Evolutionary conservation across 2,797 vertebrate genomes (phyloP).

Genomic region (Gymnopithys bicolor): DNA sequence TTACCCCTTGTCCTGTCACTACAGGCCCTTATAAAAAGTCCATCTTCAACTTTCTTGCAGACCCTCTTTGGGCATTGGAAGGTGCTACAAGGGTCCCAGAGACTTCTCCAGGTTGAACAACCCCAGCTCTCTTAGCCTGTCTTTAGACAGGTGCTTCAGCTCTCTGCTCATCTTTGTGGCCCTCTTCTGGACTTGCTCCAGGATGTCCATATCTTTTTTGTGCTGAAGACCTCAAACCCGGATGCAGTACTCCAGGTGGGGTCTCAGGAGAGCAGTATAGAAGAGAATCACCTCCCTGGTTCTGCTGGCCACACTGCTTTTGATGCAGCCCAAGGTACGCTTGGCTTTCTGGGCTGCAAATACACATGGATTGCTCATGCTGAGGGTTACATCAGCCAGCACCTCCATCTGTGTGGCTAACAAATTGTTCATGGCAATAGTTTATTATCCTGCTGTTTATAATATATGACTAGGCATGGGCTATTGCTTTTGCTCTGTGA

Average conservation of each 20-base stretch:
- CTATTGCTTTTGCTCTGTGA: not conserved
- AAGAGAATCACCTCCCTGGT: not conserved
- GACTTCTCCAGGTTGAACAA: not conserved
- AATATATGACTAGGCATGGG: not conserved
- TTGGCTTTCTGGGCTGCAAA: not conserved
- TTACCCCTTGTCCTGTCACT: not conserved
- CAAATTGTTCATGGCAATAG: not conserved
- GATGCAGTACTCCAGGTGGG: not conserved
- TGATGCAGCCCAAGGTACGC: not conserved
- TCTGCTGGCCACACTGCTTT: not conserved
- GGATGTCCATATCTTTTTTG: not conserved
- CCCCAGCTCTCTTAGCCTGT: not conserved
- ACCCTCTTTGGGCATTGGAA: not conserved
- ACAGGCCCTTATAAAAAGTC: not conserved
- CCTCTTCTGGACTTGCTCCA: not conserved
- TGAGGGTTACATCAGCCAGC: not conserved
- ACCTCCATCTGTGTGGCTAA: not conserved
- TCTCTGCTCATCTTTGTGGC: not conserved
- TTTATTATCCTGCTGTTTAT: not conserved
- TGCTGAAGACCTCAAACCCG: not conserved
- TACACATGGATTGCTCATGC: not conserved
- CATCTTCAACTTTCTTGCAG: not conserved
- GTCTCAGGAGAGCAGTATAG: not conserved
- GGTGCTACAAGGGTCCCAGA: not conserved
- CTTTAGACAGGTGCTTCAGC: not conserved